Base-by-base conservation (phyloP, 2,888 invertebrate genomes). In the Agonopterix arenella region DNA sequence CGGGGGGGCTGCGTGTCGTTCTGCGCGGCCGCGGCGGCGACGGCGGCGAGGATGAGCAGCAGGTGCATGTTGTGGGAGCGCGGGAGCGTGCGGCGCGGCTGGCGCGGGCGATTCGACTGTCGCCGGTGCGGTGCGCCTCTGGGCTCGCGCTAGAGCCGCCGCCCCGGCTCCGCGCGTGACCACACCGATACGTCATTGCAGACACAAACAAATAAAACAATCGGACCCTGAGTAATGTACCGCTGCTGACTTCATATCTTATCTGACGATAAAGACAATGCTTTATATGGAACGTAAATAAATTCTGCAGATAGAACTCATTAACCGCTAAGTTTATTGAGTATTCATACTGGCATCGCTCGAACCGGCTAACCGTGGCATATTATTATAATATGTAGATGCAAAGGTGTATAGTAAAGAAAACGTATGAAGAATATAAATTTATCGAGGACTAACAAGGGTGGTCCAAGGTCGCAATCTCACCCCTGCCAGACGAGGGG, bases 1-100 rank as follows among this genome's bases (percentile, higher is more conserved):
- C 72, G 76, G 62, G 76, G 69, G 28, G 72, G 62, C 49, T 66
- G 63, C n/a, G 61, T 63, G 13, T 80, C 79, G 70, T 79, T 77
- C 58, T 82, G 81, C 60, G 84, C 84, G 70, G 81, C 76, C 70
- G 81, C 84, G 70, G 72, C 68, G 61, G 81, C 84, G 67, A 80
- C 69, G 59, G 71, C 66, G 63, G 73, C 71, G 58, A 78, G 57
- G 50, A 84, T 54, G 56, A 80, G 64, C 59, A 81, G 57, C 57
- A 73, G 62, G 55, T 79, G 64, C 85, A 86, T 81, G 62, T 66
- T 75, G 58, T 57, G 56, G 57, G 62, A 66, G 70, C 59, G 53
- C 56, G 52, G 50, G 58, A 57, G 74, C 82, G 86, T 78, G 80
- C 68, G 64, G 70, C 83, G 74, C 80, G 73, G 63, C 53, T 70